Conservation (phyloP, 2,113 vertebrate species). For the Leucopternis melanops region DNA sequence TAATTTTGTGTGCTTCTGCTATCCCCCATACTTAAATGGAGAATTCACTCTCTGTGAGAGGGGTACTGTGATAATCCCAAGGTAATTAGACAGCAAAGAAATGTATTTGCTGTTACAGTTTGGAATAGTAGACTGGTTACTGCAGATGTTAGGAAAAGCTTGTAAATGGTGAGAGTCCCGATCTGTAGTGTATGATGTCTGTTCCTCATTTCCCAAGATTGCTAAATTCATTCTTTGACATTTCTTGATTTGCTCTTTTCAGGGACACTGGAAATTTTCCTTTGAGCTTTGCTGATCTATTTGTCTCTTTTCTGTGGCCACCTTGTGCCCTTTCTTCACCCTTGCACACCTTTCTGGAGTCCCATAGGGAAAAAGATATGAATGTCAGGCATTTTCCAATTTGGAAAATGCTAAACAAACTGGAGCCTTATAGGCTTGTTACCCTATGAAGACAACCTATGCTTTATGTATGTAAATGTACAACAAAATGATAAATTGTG, state of each 20-base stretch:
- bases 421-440: neutral
- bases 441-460: neutral
- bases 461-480: neutral
- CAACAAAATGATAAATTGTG: neutral
- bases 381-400: neutral
- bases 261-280: neutral
- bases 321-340: neutral
- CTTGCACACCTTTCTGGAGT: neutral
- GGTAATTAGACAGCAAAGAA: neutral
- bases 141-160: neutral
- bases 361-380: neutral
- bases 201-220: neutral
- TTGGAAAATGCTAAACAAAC: neutral
- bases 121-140: neutral
- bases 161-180: neutral
- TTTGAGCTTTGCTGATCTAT: neutral
- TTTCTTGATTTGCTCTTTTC: neutral
- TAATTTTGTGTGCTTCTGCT: neutral
- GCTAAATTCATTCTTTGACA: neutral
- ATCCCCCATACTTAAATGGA: neutral
- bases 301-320: neutral
- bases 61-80: neutral
- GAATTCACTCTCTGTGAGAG: neutral
- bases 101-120: neutral
- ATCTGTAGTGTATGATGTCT: neutral